Evolutionary conservation across 2,888 invertebrate genomes (phyloP), one percentile per base, ranked within the genome.

Genomic region (Adelognathus sp.): DNA sequence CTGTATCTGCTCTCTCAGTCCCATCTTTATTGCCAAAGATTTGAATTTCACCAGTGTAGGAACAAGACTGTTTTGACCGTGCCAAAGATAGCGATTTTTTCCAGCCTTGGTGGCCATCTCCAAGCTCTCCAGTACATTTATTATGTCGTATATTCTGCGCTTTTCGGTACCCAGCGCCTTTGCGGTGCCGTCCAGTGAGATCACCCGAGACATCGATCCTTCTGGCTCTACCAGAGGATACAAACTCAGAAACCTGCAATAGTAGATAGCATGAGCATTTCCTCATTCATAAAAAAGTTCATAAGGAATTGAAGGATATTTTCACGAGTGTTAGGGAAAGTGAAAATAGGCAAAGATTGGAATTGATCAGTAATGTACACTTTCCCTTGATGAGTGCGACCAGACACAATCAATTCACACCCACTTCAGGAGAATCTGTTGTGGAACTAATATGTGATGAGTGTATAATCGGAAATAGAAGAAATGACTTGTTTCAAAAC

Each of bases 111-210:
- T 94, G 73, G 95, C 94, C 92, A 95, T 94, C 84, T 95, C 94
- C 88, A 95, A 93, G 84, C 95, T 95, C 90, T 95, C 95, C 78
- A 95, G 90, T 69, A 95, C 95, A 91, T 95, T 95, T 70, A 95
- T 94, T 82, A 95, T 95, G 88, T 95, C 95, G 91, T 95, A 95
- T 90, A 95, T 94, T 85, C 95, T 92, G 36, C 95, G 92, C 82
- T 95, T 94, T 86, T 95, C 95, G 5, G 95, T 95, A 56, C 94
- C 93, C 78, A 95, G 88, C 82, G 93, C 92, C 86, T 93, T 93
- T 56, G 95, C 95, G 71, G 95, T 94, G 85, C 93, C 93, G 88
- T 95, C 95, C 84, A 95, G 88, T 81, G 94, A 94, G 82, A 95
- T 94, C 89, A 93, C 93, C 31, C 90, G 89, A 33, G 89, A 86